Base-by-base conservation (phyloP, 2,888 invertebrate genomes). In the Pomacea canaliculata region DNA sequence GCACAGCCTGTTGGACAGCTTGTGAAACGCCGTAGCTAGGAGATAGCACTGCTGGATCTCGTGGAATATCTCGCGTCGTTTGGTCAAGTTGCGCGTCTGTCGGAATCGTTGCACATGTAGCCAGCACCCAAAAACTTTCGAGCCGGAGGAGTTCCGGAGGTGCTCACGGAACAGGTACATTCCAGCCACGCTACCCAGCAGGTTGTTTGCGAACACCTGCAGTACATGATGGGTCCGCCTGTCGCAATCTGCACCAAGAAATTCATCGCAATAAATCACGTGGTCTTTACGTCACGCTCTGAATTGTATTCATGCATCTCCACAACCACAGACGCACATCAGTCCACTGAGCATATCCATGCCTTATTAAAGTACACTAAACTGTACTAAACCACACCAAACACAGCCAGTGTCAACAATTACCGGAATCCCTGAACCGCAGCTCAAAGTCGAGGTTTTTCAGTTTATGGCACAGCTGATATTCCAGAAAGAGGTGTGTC, bases 401-500 rank as follows among this genome's bases (percentile, higher is more conserved):
- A 5, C 5, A 3, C 37, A 37, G 4, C 37, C 37, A 37, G 5
- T 5, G 37, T 37, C 10, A 63, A 12, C 2, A 63, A n/a, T 63
- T 23, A 63, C 63, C 63, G 7, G 10, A 12, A 10, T 63, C 63
- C 12, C 12, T 23, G 3, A 63, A 23, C 1, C 8, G 10, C 16
- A 23, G 27, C n/a, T 67, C 49, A 48, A 76, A 76, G 27, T 67
- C 71, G 60, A 71, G 46, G n/a, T 78, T 68, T 49, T 71, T 51
- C 37, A 79, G 66, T 27, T 63, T 16, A 27, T 60, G 59, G 46
- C 76, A 78, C 9, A 80, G 73, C 0, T 65, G 73, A 70, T 82
- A 85, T 70, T 85, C 85, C 7, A 81, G 69, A 62, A 77, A 83
- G 10, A 86, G 76, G 7, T 78, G 70, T 5, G 82, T 81, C 19